A percentile compares a stretch with the other conserved stretches of the same genome.
Conservation (phyloP, 2,888 invertebrate species). For the Camptogramma bilineatum region DNA sequence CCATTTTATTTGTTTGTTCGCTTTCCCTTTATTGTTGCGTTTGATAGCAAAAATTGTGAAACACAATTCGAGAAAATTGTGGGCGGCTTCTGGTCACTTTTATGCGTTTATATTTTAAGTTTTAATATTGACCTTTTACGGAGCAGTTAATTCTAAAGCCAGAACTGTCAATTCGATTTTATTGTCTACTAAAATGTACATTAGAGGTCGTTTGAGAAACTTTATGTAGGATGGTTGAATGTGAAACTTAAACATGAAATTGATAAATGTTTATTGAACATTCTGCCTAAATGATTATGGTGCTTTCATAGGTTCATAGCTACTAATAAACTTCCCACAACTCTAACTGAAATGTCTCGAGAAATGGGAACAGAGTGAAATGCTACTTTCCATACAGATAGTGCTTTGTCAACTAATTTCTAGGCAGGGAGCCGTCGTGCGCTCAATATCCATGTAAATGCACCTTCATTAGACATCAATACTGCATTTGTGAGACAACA, state of each 20-base stretch:
- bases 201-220: constrained; percentile 31
- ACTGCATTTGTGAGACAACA: constrained; percentile 31
- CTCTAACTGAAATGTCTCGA: constrained; percentile 14
- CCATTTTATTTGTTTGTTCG: constrained; percentile 26
- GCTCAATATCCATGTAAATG: constrained; percentile 57
- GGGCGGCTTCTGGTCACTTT: constrained; percentile 42
- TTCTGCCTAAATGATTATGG: constrained; percentile 15
- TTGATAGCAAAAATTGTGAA: constrained; percentile 29
- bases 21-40: constrained; percentile 17
- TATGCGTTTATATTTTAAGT: constrained; percentile 38
- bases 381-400: constrained; percentile 56
- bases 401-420: constrained; percentile 43
- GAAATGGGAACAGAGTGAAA: constrained; percentile 30
- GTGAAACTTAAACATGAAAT: constrained; percentile 32
- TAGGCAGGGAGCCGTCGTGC: constrained; percentile 43
- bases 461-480: constrained; percentile 46
- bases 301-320: constrained; percentile 2
- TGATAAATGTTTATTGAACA: constrained; percentile 43
- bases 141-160: constrained; percentile 37
- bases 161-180: constrained; percentile 44
- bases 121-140: constrained; percentile 40
- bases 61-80: constrained; percentile 25
- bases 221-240: constrained; percentile 38
- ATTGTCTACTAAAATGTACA: constrained; percentile 42
- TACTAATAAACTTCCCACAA: constrained; percentile 28